Percentiles rank a stretch among this genome's conserved stretches.
Evolutionary conservation across 2,797 vertebrate genomes (phyloP).

Genomic region (Stomatorhinus walkeri): DNA sequence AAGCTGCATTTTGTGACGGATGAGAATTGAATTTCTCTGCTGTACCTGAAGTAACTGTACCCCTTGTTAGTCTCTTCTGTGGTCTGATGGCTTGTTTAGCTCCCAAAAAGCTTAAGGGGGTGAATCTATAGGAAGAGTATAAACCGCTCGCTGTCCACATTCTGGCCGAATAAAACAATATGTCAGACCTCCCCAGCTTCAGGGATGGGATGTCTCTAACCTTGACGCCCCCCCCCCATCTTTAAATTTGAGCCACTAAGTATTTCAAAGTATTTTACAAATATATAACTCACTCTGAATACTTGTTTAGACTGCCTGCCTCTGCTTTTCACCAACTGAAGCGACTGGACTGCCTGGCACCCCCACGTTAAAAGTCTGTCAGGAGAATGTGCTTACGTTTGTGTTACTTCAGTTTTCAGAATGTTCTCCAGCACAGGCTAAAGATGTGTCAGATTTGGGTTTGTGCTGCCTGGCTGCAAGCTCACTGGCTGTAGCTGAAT

Average conservation of each 20-base stretch:
- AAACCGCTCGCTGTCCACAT: not conserved
- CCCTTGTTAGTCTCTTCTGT: not conserved
- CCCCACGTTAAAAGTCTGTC: not conserved
- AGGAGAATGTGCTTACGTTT: not conserved
- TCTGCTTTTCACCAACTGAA: not conserved
- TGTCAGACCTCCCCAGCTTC: not conserved
- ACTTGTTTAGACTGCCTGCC: not conserved
- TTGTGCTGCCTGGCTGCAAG: not conserved
- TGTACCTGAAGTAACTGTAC: not conserved
- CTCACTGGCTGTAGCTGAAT: conserved; percentile 11
- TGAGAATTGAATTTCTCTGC: not conserved
- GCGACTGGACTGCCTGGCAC: not conserved
- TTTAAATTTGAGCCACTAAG: not conserved
- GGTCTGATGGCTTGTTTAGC: not conserved
- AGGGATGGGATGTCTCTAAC: not conserved
- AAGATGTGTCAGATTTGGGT: not conserved
- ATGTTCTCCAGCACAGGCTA: conserved; percentile 19
- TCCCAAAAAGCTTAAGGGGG: not conserved
- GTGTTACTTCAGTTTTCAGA: conserved; percentile 19
- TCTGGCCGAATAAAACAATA: not conserved
- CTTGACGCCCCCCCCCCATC: not conserved
- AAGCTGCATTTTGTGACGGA: not conserved
- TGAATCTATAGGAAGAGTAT: not conserved
- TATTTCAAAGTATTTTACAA: not conserved
- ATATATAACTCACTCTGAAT: not conserved